Evolutionary conservation across 2,888 invertebrate species (phyloP), one percentile per base, ranked within the genome.

Genomic region (Heliconius cydno): DNA sequence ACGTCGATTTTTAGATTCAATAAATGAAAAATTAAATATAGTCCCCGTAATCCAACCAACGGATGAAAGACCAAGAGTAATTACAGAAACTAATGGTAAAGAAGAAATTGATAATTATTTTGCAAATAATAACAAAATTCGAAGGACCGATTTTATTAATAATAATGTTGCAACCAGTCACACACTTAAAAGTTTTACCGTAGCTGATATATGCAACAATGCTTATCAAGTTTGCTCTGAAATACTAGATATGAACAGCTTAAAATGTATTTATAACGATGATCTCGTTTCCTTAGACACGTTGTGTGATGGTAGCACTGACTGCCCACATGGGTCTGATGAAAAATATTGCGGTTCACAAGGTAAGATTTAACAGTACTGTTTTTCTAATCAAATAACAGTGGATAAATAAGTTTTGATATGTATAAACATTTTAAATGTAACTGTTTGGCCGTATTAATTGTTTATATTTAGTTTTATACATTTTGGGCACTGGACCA

Each of bases 271-370:
- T 15, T 84, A 86, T 75, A 88, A 86, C 57, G 85, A 86, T 72
- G 84, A 77, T 57, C 81, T 78, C 65, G 75, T 92, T 63, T 79
- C 86, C 12, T 81, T 92, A 70, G 85, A 86, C 76, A 87, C 89
- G 79, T 83, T 94, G 38, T 94, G 94, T 81, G 87, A 94, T 82
- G 91, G 90, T 57, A 81, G 84, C 2, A 66, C 79, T 46, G 90
- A 94, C 74, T 94, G 94, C 73, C 68, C 82, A 3, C 90, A 90
- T 81, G 84, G 83, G 81, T 87, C 90, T 4, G 94, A 94, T 82
- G 94, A 94, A 88, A 83, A 80, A 46, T 84, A 90, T 79, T 94
- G 92, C 84, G 82, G 84, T 66, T 78, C 83, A 78, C 87, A 90
- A 88, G 91, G 92, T 92, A 84, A 78, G 46, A 1, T 25, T 71